phyloP scores from a whole-genome alignment of 2,888 invertebrate genomes.

The Steromphala cineraria region DNA sequence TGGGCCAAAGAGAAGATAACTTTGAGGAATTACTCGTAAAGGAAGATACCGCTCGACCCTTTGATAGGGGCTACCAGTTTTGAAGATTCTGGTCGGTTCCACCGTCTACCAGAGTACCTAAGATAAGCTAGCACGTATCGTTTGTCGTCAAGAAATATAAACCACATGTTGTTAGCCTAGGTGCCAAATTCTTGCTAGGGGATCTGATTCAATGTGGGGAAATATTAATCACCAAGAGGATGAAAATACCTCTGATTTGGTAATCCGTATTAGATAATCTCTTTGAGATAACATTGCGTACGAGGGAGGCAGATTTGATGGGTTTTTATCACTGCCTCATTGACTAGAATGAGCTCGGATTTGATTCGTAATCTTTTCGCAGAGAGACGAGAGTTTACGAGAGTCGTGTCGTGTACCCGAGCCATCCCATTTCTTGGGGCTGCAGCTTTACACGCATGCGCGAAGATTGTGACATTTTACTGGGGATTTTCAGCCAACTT shows the following conservation, averaged over 20 bases:
- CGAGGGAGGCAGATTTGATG: neutral
- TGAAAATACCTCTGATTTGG: too few species aligned
- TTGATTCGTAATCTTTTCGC: neutral
- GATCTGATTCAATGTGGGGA: too few species aligned
- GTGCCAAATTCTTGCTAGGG: too few species aligned
- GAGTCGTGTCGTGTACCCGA: constrained; percentile 7
- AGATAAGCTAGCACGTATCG: too few species aligned
- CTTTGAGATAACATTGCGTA: too few species aligned
- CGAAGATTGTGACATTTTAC: constrained; percentile 23
- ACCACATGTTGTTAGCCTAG: too few species aligned
- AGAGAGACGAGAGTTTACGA: constrained; percentile 10
- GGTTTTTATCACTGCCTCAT: neutral
- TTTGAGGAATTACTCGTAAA: neutral
- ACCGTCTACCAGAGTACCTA: too few species aligned
- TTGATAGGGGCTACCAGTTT: neutral
- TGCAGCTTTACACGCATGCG: constrained; percentile 25
- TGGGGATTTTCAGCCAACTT: constrained; percentile 24
- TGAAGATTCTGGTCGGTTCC: too few species aligned
- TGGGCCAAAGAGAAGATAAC: constrained; percentile 6
- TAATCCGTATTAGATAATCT: too few species aligned
- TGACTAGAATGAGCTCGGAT: neutral
- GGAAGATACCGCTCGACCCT: neutral
- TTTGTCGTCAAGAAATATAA: too few species aligned
- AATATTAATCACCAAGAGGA: too few species aligned
- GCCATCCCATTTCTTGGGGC: constrained; percentile 4